A percentile compares a stretch with the other conserved stretches of the same genome.
These are phyloP conservation scores for Pseudomyrmex cubaensis DNA, from an alignment of 1,140 invertebrate genomes.

Conservation along the genomic window DNA sequence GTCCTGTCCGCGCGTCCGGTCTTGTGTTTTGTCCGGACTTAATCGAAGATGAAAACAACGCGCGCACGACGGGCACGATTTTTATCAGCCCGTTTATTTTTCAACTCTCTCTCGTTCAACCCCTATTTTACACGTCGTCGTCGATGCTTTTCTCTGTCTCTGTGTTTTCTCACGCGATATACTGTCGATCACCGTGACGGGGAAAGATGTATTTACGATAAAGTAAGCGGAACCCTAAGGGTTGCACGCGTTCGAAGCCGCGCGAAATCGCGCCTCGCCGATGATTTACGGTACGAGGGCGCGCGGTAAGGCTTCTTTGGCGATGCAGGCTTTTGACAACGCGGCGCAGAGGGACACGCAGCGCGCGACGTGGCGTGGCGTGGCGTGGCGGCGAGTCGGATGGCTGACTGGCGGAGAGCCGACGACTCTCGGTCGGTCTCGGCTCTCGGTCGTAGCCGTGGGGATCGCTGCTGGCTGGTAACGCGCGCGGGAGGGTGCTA, in stretches of 20 bases:
- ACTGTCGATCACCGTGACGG: slow-evolving; percentile 48
- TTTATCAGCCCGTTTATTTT: neutral
- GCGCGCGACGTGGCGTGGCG: slow-evolving; percentile 79
- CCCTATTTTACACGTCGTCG: neutral
- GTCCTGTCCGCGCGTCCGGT: slow-evolving; percentile 6
- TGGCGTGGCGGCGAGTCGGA: slow-evolving; percentile 82
- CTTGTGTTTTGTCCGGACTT: neutral
- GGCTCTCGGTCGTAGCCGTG: slow-evolving; percentile 78
- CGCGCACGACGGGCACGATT: slow-evolving; percentile 16
- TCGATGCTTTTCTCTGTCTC: slow-evolving; percentile 12
- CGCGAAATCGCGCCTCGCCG: slow-evolving; percentile 46
- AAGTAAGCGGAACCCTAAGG: slow-evolving; percentile 48
- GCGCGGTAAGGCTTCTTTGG: slow-evolving; percentile 57
- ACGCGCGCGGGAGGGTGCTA: slow-evolving; percentile 71
- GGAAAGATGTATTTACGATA: slow-evolving; percentile 26
- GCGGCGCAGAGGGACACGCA: slow-evolving; percentile 73
- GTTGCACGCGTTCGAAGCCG: slow-evolving; percentile 38
- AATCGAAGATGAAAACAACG: neutral
- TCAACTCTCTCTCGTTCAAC: neutral
- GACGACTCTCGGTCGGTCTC: slow-evolving; percentile 80
- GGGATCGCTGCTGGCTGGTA: slow-evolving; percentile 77
- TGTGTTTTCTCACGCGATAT: neutral
- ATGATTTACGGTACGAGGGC: slow-evolving; percentile 53
- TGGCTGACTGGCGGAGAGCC: slow-evolving; percentile 82
- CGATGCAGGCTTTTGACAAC: slow-evolving; percentile 60